phyloP scores from a whole-genome alignment of 2,113 vertebrate species.

The Prolemur simus region DNA sequence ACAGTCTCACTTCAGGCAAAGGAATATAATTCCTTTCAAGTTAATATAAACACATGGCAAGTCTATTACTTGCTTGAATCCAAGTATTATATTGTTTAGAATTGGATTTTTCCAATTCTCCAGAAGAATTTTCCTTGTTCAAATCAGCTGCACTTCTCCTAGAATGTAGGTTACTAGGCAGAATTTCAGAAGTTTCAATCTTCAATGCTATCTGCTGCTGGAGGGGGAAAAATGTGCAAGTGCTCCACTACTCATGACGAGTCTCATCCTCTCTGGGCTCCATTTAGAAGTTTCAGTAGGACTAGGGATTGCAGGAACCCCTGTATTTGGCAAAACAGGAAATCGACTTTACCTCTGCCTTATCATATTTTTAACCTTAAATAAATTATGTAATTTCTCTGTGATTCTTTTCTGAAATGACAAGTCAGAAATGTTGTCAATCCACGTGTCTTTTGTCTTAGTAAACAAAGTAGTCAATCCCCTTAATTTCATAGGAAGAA shows the following conservation, averaged over 20 bases:
- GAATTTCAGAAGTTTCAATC: conserved; percentile 5
- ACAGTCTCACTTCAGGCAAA: not conserved
- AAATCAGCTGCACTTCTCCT: conserved; percentile 19
- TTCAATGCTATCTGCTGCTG: not conserved
- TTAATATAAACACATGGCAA: not conserved
- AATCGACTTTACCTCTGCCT: conserved; percentile 24
- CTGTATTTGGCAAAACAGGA: not conserved
- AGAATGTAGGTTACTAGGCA: not conserved
- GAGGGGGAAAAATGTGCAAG: not conserved
- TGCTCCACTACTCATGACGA: not conserved
- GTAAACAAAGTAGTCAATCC: not conserved
- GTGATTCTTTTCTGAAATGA: not conserved
- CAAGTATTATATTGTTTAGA: conserved; percentile 2
- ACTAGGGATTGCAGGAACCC: not conserved
- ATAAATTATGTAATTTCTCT: not conserved
- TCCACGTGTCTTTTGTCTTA: not conserved
- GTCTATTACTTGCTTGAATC: not conserved
- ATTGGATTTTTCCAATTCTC: not conserved
- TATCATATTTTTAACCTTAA: not conserved
- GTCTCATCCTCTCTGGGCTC: not conserved
- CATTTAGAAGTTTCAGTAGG: not conserved
- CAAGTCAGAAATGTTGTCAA: not conserved
- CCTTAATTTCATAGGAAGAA: not conserved
- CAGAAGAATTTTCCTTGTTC: not conserved
- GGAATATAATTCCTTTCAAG: too few species aligned